These are phyloP conservation scores for Nephrotoma guestfalica DNA, from an alignment of 2,888 invertebrate genomes.

Conservation along the genomic window DNA sequence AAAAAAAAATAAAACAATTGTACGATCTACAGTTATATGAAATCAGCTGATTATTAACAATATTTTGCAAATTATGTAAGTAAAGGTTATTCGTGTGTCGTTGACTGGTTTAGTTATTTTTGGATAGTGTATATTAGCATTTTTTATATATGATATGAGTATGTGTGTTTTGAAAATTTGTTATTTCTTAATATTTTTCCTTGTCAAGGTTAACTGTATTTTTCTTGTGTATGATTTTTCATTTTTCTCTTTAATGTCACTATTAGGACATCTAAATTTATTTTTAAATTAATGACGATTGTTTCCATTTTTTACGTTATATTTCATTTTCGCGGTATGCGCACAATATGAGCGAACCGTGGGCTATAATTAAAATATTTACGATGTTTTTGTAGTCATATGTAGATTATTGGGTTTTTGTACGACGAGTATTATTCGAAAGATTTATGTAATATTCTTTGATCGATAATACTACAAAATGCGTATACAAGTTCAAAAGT, in stretches of 20 bases:
- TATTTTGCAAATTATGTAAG: neutral
- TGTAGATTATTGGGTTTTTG: neutral
- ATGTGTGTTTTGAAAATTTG: neutral
- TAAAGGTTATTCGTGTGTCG: neutral
- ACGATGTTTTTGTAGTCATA: neutral
- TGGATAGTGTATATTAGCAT: neutral
- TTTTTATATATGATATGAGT: neutral
- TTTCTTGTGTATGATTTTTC: neutral
- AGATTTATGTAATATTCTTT: no score
- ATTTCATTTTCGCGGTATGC: neutral
- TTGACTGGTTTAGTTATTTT: neutral
- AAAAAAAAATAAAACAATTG: neutral
- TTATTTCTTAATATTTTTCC: neutral
- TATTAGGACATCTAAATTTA: neutral
- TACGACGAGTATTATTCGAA: no score
- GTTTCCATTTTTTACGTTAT: neutral
- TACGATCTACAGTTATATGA: neutral
- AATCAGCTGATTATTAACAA: neutral
- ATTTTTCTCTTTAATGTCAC: neutral
- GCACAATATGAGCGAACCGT: neutral
- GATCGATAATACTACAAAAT: no score
- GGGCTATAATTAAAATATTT: neutral
- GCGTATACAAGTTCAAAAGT: neutral
- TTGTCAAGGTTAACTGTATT: neutral
- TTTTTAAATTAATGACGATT: neutral